Base-by-base conservation (phyloP, 2,113 vertebrate species). In the Perca schrenkii region DNA sequence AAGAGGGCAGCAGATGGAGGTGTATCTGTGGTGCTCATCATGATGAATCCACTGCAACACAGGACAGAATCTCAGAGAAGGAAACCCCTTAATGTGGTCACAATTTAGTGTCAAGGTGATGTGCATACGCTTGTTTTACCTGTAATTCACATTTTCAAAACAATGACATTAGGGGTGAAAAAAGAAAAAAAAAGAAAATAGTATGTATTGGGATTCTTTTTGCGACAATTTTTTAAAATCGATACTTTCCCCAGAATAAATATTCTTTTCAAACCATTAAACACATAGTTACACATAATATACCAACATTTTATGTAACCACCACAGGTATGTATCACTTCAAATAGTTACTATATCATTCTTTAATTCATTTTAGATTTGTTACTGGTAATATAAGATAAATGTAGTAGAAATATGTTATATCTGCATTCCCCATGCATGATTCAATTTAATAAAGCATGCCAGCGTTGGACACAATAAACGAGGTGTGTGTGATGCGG, bases 1-100 rank as follows among this genome's bases (percentile, higher is more conserved):
- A 46, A 12, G 89, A 74, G 78, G 82, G 86, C 86, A 80, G 86
- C 61, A 88, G 63, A 56, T 6, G 4, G 1, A 17, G 0, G 10
- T n/a, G 58, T 67, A 64, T 43, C 36, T 57, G 13, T 54, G 5
- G 4, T 16, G 13, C 6, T 19, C 0, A 8, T 34, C 7, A 3
- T 19, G n/a, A 22, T 8, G 14, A 7, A 6, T 34, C 17, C 28
- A 40, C 15, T 6, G 19, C n/a, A 40, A 22, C 15, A 12, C 15
- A 2, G 4, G 11, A 36, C 19, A 66, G 31, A 53, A 19, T 53
- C 19, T 56, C 11, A 54, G 22, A 0, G 1, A 56, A 56, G 21
- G 4, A 46, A 47, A 66, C 4, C 5, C 34, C 34, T 7, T 49
- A 8, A 25, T 13, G 6, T 6, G 4, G 12, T 50, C 28, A 28